These are phyloP conservation scores for Hephaestus fuliginosus DNA, from an alignment of 2,797 vertebrate genomes.

Conservation along the genomic window DNA sequence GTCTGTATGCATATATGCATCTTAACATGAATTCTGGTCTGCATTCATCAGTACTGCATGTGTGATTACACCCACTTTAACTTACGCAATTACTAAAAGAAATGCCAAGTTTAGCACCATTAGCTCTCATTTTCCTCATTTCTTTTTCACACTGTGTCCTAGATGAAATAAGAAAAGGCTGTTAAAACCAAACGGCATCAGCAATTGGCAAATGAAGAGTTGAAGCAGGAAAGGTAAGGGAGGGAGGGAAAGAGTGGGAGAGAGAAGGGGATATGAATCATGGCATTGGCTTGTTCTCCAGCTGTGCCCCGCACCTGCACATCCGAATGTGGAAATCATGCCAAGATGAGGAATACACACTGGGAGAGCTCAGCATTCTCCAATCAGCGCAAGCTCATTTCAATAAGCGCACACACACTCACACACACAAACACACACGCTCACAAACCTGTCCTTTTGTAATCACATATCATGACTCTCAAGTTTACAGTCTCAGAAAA, in stretches of 20 bases:
- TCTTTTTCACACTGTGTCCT: background rate
- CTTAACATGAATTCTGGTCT: background rate
- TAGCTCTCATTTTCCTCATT: conserved; percentile 3
- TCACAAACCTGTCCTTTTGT: conserved; percentile 37
- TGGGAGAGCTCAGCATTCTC: conserved; percentile 52
- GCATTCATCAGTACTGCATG: background rate
- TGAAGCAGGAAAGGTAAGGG: conserved; percentile 19
- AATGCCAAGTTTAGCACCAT: background rate
- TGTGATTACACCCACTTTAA: conserved; percentile 1
- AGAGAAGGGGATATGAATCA: conserved; percentile 77
- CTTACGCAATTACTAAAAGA: background rate
- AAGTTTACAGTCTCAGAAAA: conserved; percentile 76
- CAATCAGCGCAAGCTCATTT: conserved; percentile 58
- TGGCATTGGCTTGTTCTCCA: conserved; percentile 72
- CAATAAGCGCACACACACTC: conserved; percentile 31
- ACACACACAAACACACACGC: conserved; percentile 36
- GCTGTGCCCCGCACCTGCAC: conserved; percentile 83
- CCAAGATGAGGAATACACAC: conserved; percentile 59
- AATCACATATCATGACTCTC: conserved; percentile 62
- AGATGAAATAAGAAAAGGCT: conserved; percentile 17
- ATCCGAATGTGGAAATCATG: conserved; percentile 63
- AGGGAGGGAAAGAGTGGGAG: background rate
- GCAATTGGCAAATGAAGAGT: conserved; percentile 32
- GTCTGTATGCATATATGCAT: conserved; percentile 4
- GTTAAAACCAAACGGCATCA: conserved; percentile 33